Percentiles rank a stretch among this genome's conserved stretches.
phyloP scores from a whole-genome alignment of 2,113 vertebrate genomes.

The Apus apus region DNA sequence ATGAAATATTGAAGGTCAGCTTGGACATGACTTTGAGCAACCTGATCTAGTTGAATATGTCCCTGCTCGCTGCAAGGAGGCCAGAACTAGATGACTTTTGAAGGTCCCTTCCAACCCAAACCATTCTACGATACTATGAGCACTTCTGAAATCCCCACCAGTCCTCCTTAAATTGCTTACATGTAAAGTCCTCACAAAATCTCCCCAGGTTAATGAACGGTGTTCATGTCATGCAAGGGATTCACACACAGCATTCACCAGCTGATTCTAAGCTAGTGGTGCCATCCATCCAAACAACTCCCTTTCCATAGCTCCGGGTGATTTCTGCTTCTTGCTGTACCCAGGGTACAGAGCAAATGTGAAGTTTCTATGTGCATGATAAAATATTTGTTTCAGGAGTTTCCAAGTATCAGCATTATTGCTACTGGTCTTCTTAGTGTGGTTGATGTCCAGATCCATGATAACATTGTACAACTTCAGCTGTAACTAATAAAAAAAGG shows the following conservation, averaged over 20 bases:
- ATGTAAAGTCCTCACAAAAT: neutral
- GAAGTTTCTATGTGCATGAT: neutral
- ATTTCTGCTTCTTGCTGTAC: neutral
- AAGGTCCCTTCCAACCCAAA: too few species aligned
- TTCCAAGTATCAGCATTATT: neutral
- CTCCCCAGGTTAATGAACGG: neutral
- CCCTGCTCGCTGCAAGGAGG: too few species aligned
- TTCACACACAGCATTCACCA: accelerated
- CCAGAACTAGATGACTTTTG: too few species aligned
- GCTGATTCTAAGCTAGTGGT: accelerated
- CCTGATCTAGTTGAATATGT: too few species aligned
- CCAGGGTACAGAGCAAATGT: neutral
- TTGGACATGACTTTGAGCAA: too few species aligned
- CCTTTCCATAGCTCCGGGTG: neutral
- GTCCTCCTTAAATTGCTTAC: neutral
- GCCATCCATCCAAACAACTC: too few species aligned
- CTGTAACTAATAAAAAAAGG: neutral
- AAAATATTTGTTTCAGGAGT: neutral
- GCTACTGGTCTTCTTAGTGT: neutral
- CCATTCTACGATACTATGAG: neutral
- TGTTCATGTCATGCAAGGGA: neutral
- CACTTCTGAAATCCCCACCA: neutral
- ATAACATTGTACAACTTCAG: neutral
- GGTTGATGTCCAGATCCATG: neutral
- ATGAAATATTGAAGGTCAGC: too few species aligned